Base-by-base conservation (phyloP, 2,113 vertebrate genomes). In the Elaphurus davidianus region DNA sequence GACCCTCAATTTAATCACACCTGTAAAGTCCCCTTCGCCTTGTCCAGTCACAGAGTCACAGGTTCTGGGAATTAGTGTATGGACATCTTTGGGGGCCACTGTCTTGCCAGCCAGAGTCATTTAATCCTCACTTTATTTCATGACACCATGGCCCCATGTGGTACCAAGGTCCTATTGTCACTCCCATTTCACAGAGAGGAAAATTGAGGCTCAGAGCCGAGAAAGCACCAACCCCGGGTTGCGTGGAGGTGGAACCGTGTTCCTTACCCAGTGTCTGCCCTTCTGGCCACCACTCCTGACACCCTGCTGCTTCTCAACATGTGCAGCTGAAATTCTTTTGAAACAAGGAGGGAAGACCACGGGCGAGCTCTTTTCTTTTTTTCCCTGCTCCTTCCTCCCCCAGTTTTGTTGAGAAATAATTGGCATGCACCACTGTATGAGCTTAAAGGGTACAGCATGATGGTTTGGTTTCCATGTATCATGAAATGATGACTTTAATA, bases 131-230 rank as follows among this genome's bases (percentile, higher is more conserved):
- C 57, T 89, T 54, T 9, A 2, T 23, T 62, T 47, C 3, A 15
- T 45, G 27, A 2, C 5, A 25, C 30, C 0, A 0, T 40, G 59
- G 23, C 28, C 50, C 40, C 5, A 13, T 15, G 23, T 33, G 25
- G n/a, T 19, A 54, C 25, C 43, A 47, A 27, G 55, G 62, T 57
- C 40, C 33, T 30, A 28, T 62, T 88, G 55, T n/a, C 23, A 45
- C 11, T 33, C 30, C 67, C 52, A 15, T 52, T 90, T 79, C 52
- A 15, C 1, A 50, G 95, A 28, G 10, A 16, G 28, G 52, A 81
- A 87, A 74, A 74, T 47, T 12, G 60, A 96, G 54, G 82, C 94
- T n/a, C 52, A 45, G 71, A 55, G 81, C 45, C 0, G 0, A 1
- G n/a, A 33, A 40, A 28, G 47, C 74, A 10, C 27, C 2, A 4